These are phyloP conservation scores for Julus scanicus DNA, from an alignment of 2,888 invertebrate species.

Conservation along the genomic window DNA sequence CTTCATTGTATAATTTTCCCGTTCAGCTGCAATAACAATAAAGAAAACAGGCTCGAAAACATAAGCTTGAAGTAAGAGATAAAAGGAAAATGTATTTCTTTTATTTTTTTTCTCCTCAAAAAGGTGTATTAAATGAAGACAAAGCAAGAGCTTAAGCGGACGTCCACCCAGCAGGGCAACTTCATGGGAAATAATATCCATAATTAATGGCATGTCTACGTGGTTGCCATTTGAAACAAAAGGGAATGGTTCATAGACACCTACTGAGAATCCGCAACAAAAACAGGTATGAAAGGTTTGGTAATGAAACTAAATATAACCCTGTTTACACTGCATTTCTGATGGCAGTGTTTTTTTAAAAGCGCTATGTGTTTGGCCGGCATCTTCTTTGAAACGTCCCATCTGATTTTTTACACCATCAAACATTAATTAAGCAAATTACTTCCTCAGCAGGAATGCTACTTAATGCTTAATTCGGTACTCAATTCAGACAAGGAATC, in stretches of 20 bases:
- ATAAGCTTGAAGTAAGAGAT: neutral
- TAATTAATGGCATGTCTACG: conserved; percentile 39
- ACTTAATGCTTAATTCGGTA: conserved; percentile 31
- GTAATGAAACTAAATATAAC: neutral
- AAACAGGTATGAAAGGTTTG: conserved; percentile 21
- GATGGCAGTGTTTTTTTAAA: conserved; percentile 1
- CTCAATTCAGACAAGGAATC: conserved; percentile 36
- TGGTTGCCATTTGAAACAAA: conserved; percentile 16
- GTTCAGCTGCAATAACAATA: conserved; percentile 12
- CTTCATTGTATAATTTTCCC: neutral
- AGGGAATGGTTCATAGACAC: neutral
- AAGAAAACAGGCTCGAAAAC: neutral
- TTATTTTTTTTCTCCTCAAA: neutral
- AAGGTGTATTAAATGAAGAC: conserved; percentile 31
- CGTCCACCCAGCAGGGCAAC: conserved; percentile 43
- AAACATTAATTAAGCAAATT: conserved; percentile 43
- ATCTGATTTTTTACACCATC: neutral
- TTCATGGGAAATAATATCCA: conserved; percentile 34
- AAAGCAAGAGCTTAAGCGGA: conserved; percentile 47
- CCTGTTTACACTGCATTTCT: neutral
- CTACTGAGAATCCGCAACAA: conserved; percentile 13
- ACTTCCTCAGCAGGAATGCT: conserved; percentile 45
- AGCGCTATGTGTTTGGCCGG: neutral
- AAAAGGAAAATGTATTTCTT: neutral
- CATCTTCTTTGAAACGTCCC: conserved; percentile 3